phyloP scores from a whole-genome alignment of 2,797 vertebrate species.

The Liparis tanakae region DNA sequence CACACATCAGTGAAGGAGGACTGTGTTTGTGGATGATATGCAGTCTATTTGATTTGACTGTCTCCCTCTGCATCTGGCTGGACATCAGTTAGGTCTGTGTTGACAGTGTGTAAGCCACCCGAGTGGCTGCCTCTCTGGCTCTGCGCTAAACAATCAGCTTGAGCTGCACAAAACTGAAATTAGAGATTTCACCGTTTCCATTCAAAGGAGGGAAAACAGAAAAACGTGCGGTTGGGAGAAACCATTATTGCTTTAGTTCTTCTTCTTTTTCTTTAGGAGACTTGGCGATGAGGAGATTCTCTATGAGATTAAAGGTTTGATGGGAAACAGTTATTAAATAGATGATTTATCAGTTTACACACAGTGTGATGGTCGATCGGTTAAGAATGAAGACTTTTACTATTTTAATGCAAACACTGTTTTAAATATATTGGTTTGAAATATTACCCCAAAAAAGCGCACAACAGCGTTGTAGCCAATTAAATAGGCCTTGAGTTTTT shows the following conservation, averaged over 20 bases:
- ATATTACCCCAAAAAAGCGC: no score
- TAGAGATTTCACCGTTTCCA: conserved; percentile 60
- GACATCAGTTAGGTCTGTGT: conserved; percentile 60
- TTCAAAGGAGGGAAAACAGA: conserved; percentile 54
- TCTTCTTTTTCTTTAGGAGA: conserved; percentile 27
- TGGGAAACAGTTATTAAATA: conserved; percentile 33
- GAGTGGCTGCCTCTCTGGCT: conserved; percentile 51
- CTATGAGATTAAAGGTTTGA: conserved; percentile 15
- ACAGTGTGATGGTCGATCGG: neutral
- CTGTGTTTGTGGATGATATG: conserved; percentile 62
- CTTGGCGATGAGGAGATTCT: conserved; percentile 24
- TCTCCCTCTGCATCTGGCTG: conserved; percentile 61
- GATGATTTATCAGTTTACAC: conserved; percentile 11
- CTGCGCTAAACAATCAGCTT: conserved; percentile 49
- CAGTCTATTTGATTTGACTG: conserved; percentile 61
- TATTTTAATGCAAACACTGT: neutral
- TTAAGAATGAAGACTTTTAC: neutral
- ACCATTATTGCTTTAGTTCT: conserved; percentile 16
- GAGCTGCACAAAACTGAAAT: conserved; percentile 51
- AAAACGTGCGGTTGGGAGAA: conserved; percentile 50
- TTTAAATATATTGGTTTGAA: no score
- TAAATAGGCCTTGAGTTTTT: no score
- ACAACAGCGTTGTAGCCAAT: no score
- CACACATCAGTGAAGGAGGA: conserved; percentile 44
- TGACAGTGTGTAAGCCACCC: conserved; percentile 57